Percentiles rank a stretch among this genome's conserved stretches.
Conservation (phyloP, 2,888 invertebrate species). For the Hirtodrosophila alboralis region DNA sequence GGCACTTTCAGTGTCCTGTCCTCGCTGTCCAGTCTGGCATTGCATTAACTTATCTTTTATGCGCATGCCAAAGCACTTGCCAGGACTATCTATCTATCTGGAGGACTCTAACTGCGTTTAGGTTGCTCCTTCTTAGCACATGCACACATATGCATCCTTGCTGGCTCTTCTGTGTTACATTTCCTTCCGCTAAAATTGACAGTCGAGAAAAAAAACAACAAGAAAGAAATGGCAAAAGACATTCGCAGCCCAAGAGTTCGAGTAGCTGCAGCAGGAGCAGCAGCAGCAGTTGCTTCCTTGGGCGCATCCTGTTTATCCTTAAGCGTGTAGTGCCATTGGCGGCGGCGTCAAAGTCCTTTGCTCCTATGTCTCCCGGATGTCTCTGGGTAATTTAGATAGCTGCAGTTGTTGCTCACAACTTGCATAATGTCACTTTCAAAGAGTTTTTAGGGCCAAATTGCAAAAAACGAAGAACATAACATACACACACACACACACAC, state of each 20-base stretch:
- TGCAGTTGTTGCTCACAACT: constrained; percentile 69
- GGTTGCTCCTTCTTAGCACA: constrained; percentile 24
- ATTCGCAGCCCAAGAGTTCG: constrained; percentile 16
- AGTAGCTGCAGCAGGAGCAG: too few species aligned
- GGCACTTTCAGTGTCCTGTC: constrained; percentile 11
- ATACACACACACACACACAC: too few species aligned
- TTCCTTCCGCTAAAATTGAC: constrained; percentile 73
- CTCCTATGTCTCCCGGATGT: constrained; percentile 66
- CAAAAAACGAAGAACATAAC: constrained; percentile 34
- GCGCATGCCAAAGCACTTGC: constrained; percentile 52
- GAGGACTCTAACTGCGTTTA: constrained; percentile 27
- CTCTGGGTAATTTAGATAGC: constrained; percentile 80
- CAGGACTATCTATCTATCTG: constrained; percentile 29
- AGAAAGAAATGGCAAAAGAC: constrained; percentile 43
- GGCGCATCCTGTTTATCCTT: constrained; percentile 75
- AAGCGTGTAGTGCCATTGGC: constrained; percentile 38
- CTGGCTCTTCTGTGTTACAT: constrained; percentile 39
- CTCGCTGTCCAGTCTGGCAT: constrained; percentile 19
- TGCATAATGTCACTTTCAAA: constrained; percentile 74
- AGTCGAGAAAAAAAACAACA: too few species aligned
- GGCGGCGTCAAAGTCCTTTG: constrained; percentile 41
- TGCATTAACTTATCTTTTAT: constrained; percentile 81
- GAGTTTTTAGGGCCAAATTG: constrained; percentile 50
- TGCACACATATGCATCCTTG: constrained; percentile 24
- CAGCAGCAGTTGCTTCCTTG: constrained; percentile 52